Evolutionary conservation across 2,888 invertebrate genomes (phyloP).

Genomic region (Andrena fulva): DNA sequence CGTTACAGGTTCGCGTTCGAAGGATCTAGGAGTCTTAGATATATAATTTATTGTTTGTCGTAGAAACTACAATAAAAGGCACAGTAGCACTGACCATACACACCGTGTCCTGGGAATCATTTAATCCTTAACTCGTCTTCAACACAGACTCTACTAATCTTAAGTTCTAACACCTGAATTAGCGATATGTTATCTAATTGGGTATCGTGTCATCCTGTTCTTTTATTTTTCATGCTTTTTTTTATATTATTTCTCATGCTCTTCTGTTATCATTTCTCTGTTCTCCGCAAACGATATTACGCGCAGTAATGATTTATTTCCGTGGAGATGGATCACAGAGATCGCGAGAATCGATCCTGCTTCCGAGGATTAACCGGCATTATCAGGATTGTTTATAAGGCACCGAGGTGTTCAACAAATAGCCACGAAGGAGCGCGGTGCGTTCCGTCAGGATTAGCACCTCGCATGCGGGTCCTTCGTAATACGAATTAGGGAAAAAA

Average conservation of each 20-base stretch:
- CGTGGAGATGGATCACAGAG: background rate
- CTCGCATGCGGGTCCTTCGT: slow-evolving; percentile 75
- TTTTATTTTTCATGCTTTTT: too few relatives aligned
- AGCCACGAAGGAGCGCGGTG: slow-evolving; percentile 56
- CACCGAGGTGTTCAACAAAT: slow-evolving; percentile 59
- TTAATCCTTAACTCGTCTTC: slow-evolving; percentile 1
- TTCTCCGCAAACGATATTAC: too few relatives aligned
- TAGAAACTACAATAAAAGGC: slow-evolving; percentile 54
- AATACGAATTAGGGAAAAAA: slow-evolving; percentile 77
- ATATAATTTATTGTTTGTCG: slow-evolving; percentile 55
- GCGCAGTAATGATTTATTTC: background rate
- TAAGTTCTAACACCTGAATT: too few relatives aligned
- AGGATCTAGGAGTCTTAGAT: slow-evolving; percentile 32
- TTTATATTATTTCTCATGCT: too few relatives aligned
- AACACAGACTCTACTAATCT: background rate
- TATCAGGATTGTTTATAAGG: slow-evolving; percentile 63
- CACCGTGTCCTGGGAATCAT: background rate
- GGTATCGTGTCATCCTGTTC: too few relatives aligned
- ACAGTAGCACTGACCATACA: slow-evolving; percentile 38
- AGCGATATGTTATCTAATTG: background rate
- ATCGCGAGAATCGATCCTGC: background rate
- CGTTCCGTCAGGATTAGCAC: slow-evolving; percentile 78
- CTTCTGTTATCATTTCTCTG: too few relatives aligned
- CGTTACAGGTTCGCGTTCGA: slow-evolving; percentile 30
- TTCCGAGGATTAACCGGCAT: slow-evolving; percentile 5